Evolutionary conservation across 2,888 invertebrate species (phyloP).

Genomic region (Athrips mouffetella): DNA sequence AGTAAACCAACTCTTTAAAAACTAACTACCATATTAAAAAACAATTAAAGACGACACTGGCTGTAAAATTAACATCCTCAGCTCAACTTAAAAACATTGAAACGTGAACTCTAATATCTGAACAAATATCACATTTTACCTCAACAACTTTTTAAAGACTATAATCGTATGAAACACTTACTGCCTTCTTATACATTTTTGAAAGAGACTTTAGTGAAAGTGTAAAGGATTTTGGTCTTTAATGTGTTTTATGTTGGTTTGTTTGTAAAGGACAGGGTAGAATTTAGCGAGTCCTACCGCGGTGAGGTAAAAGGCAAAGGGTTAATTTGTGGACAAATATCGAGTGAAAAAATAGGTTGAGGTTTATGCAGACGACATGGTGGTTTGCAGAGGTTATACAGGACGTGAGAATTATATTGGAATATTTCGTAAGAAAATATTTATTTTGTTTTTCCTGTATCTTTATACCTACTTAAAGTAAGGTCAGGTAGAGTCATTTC

Average conservation of each 20-base stretch:
- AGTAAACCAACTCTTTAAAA: background rate
- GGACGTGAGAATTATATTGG: too few species aligned
- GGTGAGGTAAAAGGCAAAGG: constrained; percentile 49
- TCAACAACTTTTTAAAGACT: constrained; percentile 29
- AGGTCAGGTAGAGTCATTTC: too few species aligned
- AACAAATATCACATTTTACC: constrained; percentile 51
- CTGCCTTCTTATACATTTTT: constrained; percentile 2
- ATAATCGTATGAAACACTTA: constrained; percentile 29
- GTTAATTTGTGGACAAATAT: constrained; percentile 39
- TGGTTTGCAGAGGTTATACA: too few species aligned
- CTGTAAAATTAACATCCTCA: constrained; percentile 39
- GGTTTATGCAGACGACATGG: too few species aligned
- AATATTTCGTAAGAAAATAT: too few species aligned
- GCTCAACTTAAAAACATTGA: constrained; percentile 50
- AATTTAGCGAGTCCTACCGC: constrained; percentile 74
- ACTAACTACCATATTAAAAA: constrained; percentile 7
- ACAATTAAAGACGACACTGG: constrained; percentile 9
- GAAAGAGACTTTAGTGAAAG: background rate
- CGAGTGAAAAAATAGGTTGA: constrained; percentile 16
- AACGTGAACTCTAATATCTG: constrained; percentile 51
- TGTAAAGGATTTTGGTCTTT: constrained; percentile 37
- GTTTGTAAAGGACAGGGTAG: constrained; percentile 60
- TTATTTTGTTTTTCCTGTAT: background rate
- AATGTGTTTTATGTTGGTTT: constrained; percentile 49
- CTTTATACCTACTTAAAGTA: background rate